Evolutionary conservation across 2,797 vertebrate species (phyloP).

Genomic region (Sebastes diaconus): DNA sequence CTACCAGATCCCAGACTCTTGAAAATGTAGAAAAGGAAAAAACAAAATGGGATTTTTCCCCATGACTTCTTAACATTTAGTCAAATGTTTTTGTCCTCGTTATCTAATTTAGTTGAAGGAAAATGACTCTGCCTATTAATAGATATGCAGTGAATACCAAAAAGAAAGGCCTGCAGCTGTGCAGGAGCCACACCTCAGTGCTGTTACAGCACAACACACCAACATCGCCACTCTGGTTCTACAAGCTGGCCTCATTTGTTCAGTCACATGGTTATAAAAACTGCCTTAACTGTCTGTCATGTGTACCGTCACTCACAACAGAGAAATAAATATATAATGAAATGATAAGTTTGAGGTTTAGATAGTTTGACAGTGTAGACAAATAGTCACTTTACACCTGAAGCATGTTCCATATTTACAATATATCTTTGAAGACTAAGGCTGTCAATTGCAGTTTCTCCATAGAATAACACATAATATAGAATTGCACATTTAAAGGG

Average conservation of each 20-base stretch:
- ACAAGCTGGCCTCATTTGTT: slow-evolving; percentile 15
- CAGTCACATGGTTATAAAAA: neutral
- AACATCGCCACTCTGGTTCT: slow-evolving; percentile 12
- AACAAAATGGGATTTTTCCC: neutral
- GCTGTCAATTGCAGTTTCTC: neutral
- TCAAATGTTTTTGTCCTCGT: neutral
- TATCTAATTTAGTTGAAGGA: neutral
- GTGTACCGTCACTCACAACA: neutral
- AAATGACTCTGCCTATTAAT: neutral
- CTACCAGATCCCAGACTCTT: neutral
- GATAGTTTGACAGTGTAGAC: neutral
- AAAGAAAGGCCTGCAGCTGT: neutral
- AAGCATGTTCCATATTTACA: neutral
- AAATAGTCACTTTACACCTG: neutral
- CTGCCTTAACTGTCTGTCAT: neutral
- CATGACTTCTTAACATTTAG: neutral
- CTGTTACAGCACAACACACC: slow-evolving; percentile 4
- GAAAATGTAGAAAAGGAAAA: neutral
- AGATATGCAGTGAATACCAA: neutral
- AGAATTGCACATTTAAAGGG: too few species aligned
- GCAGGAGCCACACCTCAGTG: slow-evolving; percentile 26
- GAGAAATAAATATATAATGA: neutral
- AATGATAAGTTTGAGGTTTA: neutral
- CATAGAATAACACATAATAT: too few species aligned
- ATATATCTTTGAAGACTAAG: neutral